Conservation (phyloP, 2,797 vertebrate species). For the Pseudocheirus occidentalis region DNA sequence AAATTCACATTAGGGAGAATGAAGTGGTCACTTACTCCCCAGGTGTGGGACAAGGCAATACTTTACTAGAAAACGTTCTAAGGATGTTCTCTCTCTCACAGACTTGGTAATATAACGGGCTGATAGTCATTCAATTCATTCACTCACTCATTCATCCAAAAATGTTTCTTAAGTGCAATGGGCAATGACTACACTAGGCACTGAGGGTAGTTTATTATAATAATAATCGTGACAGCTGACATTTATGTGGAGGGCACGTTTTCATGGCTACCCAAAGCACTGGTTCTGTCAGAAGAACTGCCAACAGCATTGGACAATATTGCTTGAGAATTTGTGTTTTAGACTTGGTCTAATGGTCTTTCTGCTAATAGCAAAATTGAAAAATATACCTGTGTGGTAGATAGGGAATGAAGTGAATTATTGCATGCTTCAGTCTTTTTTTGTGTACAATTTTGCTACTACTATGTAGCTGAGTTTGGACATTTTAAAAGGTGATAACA, state of each 20-base stretch:
- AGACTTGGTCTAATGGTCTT: not conserved
- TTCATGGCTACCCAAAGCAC: not conserved
- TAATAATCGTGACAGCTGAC: not conserved
- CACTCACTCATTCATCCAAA: not conserved
- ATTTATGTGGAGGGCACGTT: not conserved
- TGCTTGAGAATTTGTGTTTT: not conserved
- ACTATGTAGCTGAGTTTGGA: slow-evolving; percentile 37
- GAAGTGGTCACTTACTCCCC: not conserved
- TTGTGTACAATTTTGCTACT: not conserved
- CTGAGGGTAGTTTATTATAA: not conserved
- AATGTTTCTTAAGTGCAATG: not conserved
- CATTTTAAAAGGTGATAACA: slow-evolving; percentile 13
- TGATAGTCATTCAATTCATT: not conserved
- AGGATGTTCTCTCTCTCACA: not conserved
- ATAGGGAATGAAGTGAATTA: not conserved
- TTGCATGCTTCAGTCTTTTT: not conserved
- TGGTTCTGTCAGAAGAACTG: slow-evolving; percentile 18
- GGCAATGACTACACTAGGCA: not conserved
- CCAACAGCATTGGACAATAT: not conserved
- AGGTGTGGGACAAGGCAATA: not conserved
- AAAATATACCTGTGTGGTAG: not conserved
- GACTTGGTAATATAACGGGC: not conserved
- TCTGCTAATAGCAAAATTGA: not conserved
- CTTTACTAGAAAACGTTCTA: not conserved
- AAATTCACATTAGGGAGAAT: not conserved